Base-by-base conservation (phyloP, 2,113 vertebrate species). In the Tachysurus vachellii region DNA sequence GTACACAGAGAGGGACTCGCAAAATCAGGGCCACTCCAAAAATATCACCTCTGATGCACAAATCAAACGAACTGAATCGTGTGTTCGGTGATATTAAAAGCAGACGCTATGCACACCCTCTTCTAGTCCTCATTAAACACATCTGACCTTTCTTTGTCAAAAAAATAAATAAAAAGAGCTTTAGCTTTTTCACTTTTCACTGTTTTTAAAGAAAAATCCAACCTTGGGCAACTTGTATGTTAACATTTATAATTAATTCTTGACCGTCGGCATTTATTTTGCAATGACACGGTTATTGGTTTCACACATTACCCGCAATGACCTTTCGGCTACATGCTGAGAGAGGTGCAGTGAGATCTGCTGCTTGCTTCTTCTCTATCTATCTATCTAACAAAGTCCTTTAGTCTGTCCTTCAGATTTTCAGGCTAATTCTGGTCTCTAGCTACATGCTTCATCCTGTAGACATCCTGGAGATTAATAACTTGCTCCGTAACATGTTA, bases 31-130 rank as follows among this genome's bases (percentile, higher is more conserved):
- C 36, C 9, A 13, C 70, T 64, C 76, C 36, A 80, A 70, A 86
- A 80, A 70, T 68, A 66, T 28, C 19, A 28, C 1, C 44, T 10
- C 5, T 31, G 31, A 50, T 85, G 26, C 31, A 66, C 19, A 28
- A n/a, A 75, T 75, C 54, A 62, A 77, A 79, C 7, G n/a, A 31
- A 70, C 62, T 12, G 9, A 70, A 80, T 80, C 50, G 14, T 70
- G 76, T 21, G 21, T 44, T 54, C 61, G 57, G 50, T 21, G 31
- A 68, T 80, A 54, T 68, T 86, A 70, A 53, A 86, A 28, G 56
- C 54, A 85, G 56, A 76, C 28, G 56, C 53, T 23, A 42, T 3
- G 36, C 56, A 10, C 75, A 36, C 9, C 13, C 17, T 4, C 14
- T 9, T 31, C 17, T 50, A n/a, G 14, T 44, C 53, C 21, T 42